Conservation (phyloP, 2,797 vertebrate genomes). For the Lycodopsis pacificus region DNA sequence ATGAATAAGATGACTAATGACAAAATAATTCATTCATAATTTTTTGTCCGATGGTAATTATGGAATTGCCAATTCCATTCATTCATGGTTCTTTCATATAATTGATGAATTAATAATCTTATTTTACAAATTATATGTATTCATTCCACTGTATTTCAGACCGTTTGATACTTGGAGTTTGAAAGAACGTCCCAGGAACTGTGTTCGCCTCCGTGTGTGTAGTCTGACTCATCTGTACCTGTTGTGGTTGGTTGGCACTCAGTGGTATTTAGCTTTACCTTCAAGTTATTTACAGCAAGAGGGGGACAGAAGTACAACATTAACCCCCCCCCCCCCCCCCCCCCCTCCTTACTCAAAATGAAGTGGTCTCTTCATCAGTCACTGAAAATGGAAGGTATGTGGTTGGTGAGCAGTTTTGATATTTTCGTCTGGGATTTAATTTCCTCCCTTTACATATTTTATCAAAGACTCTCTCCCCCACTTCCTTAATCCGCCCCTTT, state of each 20-base stretch:
- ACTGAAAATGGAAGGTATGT: constrained; percentile 51
- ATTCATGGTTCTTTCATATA: constrained; percentile 3
- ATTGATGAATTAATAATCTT: constrained; percentile 3
- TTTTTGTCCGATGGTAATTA: constrained; percentile 39
- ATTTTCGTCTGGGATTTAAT: constrained; percentile 83
- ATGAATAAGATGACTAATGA: constrained; percentile 44
- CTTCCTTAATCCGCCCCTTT: constrained; percentile 38
- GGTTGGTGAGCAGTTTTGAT: constrained; percentile 64
- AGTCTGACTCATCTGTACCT: constrained; percentile 30
- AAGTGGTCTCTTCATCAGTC: constrained; percentile 71
- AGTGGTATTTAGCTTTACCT: constrained; percentile 20
- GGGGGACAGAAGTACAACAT: neutral
- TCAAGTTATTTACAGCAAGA: constrained; percentile 33
- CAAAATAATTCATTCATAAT: neutral
- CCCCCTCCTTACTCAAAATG: neutral
- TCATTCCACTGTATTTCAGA: neutral
- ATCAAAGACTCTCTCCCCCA: constrained; percentile 55
- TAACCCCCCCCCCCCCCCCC: neutral
- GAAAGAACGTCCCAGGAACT: neutral
- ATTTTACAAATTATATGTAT: neutral
- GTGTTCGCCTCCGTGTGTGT: neutral
- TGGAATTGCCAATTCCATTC: constrained; percentile 15
- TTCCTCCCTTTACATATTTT: constrained; percentile 84
- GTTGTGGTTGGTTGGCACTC: neutral
- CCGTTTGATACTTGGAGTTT: neutral